These are phyloP conservation scores for Zaprionus ornatus DNA, from an alignment of 1,140 invertebrate species.

Conservation along the genomic window DNA sequence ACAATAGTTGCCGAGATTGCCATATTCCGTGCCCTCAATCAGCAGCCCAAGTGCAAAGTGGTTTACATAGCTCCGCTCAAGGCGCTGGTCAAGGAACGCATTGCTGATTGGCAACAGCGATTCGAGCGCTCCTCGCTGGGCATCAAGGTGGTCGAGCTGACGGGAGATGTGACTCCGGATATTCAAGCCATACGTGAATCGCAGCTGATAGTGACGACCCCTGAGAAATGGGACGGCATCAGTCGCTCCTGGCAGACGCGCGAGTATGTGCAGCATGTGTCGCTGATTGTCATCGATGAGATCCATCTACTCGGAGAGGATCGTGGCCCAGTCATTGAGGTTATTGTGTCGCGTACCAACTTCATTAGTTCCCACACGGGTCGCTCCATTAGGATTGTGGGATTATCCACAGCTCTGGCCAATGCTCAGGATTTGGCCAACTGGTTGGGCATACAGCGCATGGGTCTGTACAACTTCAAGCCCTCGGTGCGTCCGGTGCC, in stretches of 20 bases:
- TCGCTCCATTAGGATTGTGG: conserved; percentile 92
- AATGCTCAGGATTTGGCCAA: conserved; percentile 98
- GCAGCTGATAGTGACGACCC: conserved; percentile 98
- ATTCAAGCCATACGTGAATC: conserved; percentile 92
- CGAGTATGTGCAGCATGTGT: conserved; percentile 96
- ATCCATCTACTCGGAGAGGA: conserved; percentile 98
- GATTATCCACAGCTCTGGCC: conserved; percentile 98
- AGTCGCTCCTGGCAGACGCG: conserved; percentile 98
- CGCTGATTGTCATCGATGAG: conserved; percentile 98
- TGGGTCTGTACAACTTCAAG: conserved; percentile 98
- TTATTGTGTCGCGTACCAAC: conserved; percentile 94
- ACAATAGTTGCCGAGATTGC: conserved; percentile 99
- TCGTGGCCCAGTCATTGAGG: conserved; percentile 93
- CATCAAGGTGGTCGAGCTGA: conserved; percentile 97
- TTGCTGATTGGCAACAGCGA: conserved; percentile 97
- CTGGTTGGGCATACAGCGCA: conserved; percentile 96
- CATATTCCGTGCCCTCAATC: conserved; percentile 96
- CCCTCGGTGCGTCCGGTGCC: conserved; percentile 99
- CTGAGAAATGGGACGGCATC: conserved; percentile 99
- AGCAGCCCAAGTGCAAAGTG: conserved; percentile 93
- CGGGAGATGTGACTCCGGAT: conserved; percentile 98
- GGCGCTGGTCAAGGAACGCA: conserved; percentile 97
- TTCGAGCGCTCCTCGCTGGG: conserved; percentile 89
- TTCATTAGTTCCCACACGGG: conserved; percentile 95
- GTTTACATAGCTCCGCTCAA: conserved; percentile 99